Evolutionary conservation across 1,140 invertebrate species (phyloP), one percentile per base, ranked within the genome.

Genomic region (Andrena cerasifolii): DNA sequence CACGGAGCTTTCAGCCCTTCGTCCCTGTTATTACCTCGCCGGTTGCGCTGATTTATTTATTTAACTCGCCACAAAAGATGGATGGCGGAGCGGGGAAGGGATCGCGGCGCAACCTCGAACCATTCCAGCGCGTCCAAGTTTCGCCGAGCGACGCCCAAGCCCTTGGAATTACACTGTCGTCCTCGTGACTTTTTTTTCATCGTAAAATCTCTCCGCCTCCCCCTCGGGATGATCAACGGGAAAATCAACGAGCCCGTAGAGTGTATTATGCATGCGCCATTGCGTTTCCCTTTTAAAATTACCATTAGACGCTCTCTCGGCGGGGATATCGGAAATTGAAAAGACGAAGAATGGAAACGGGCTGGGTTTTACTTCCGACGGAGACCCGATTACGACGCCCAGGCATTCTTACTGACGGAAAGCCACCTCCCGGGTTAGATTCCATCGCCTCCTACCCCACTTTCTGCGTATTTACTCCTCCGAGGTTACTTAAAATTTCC

Each of bases 211-310:
- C 58, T 21, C 8, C n/a, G 18, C 49, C 26, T 3, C 18, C 56
- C 26, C 2, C 33, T 59, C 72, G n/a, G 54, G 49, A 77, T 81
- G 80, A 78, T 83, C 80, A 82, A 82, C 82, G 73, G 62, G 68
- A 83, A 79, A 83, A 78, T 79, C 82, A 83, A 83, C 76, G 81
- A 82, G 66, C 61, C 53, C 51, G 67, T 56, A 54, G 75, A 82
- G 76, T 79, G 77, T 67, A 79, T 82, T 79, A 83, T 79, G 75
- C 76, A 67, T 51, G 56, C 59, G 26, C 65, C 68, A 66, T 58
- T 71, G 72, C 79, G 72, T 82, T 78, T 68, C 62, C 75, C 75
- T 77, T 77, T 77, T 77, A 77, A 77, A 77, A 77, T 77, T 77
- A 77, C 75, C 75, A 77, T 77, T 71, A 71, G 67, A 62, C 67